Evolutionary conservation across 2,797 vertebrate species (phyloP), one percentile per base, ranked within the genome.

Genomic region (Aldrovandia affinis): DNA sequence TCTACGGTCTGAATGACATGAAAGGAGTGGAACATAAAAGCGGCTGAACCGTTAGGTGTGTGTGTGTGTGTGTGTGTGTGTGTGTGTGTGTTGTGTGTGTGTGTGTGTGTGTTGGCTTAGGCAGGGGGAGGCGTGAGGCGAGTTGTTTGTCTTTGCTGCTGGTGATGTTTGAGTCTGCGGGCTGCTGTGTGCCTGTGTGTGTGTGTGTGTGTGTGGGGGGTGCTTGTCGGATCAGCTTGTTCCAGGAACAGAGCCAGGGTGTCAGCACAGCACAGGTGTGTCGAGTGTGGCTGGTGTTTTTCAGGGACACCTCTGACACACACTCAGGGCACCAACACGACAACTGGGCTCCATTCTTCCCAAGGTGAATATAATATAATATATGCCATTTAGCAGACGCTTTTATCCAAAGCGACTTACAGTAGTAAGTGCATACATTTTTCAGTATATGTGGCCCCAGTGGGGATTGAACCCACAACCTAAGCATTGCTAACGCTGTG

Each of bases 41-140:
- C 70, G 65, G 44, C 33, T 18, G 9, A 82, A 57, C 54, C 80
- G 81, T 68, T 22, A 81, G 39, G 57, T 18, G n/a, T 15, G 81
- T 55, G 83, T n/a, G 52, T 54, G 18, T 9, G 3, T 8, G 52
- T 54, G 52, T 54, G 52, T 9, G 52, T 54, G 52, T 54, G 8
- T 54, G 52, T 54, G 52, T 54, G 52, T 54, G 52, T 54, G 52
- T 8, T 18, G 9, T 54, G 8, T n/a, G n/a, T 59, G 57, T 22
- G 54, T 18, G 28, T 14, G 82, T 55, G 83, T 15, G 33, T 85
- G 42, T 81, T 80, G 33, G 9, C 36, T 84, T 87, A 63, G 33
- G n/a, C 9, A 5, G 33, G 2, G n/a, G 78, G 47, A 59, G 80
- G 42, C 55, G 83, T 39, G 15, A 82, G 73, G 44, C n/a, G 79